phyloP scores from a whole-genome alignment of 2,888 invertebrate genomes.

The Drosophila histrio region DNA sequence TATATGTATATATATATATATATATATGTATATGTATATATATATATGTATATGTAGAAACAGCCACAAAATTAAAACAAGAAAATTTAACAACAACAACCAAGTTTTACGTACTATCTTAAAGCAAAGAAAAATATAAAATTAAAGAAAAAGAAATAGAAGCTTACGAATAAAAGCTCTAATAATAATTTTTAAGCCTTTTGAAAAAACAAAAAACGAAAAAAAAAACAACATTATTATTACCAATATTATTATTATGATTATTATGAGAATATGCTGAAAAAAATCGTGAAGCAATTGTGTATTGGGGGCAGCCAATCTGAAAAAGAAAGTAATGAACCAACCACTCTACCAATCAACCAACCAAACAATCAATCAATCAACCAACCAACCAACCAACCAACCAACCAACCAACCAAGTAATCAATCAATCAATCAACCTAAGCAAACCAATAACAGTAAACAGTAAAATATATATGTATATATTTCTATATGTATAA shows the following conservation, averaged over 20 bases:
- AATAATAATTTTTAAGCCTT: slow-evolving; percentile 55
- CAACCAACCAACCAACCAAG: slow-evolving; percentile 52
- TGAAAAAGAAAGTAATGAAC: slow-evolving; percentile 65
- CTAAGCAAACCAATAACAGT: slow-evolving; percentile 28
- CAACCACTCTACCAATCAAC: slow-evolving; percentile 49
- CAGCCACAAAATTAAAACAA: slow-evolving; percentile 21
- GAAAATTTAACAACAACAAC: slow-evolving; percentile 18
- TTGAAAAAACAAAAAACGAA: slow-evolving; percentile 49
- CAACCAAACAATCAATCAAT: slow-evolving; percentile 33
- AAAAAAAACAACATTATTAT: slow-evolving; percentile 50
- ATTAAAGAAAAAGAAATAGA: slow-evolving; percentile 20
- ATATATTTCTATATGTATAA: slow-evolving; percentile 21
- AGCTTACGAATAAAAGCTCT: slow-evolving; percentile 54
- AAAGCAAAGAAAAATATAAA: slow-evolving; percentile 20
- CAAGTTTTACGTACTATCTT: slow-evolving; percentile 38
- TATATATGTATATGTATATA: background rate
- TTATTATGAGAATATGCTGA: slow-evolving; percentile 77
- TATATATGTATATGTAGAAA: slow-evolving; percentile 14
- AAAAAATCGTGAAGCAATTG: slow-evolving; percentile 85
- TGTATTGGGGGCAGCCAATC: slow-evolving; percentile 85
- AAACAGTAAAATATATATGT: slow-evolving; percentile 19
- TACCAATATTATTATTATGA: slow-evolving; percentile 62
- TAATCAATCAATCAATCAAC: slow-evolving; percentile 41
- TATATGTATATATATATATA: background rate
- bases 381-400: slow-evolving; percentile 44